Conservation (phyloP, 2,888 invertebrate genomes). For the Bursaphelenchus okinawaensis region DNA sequence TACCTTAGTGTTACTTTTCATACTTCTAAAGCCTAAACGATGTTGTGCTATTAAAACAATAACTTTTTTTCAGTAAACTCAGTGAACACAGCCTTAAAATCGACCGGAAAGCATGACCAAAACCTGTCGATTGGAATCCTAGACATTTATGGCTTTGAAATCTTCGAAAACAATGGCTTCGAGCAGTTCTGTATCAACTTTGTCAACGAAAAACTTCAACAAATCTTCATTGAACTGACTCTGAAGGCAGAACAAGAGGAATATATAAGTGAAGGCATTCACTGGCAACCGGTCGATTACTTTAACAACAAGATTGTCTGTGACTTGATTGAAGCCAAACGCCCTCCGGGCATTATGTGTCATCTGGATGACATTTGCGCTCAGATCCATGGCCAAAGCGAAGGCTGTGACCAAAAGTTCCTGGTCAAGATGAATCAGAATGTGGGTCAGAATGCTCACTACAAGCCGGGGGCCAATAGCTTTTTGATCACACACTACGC, state of each 20-base stretch:
- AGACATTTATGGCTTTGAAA: slow-evolving; percentile 71
- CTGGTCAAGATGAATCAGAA: slow-evolving; percentile 63
- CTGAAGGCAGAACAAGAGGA: slow-evolving; percentile 70
- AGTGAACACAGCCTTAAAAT: slow-evolving; percentile 67
- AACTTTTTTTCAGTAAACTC: slow-evolving; percentile 61
- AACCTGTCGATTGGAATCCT: slow-evolving; percentile 65
- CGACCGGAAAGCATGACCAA: slow-evolving; percentile 16
- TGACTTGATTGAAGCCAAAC: slow-evolving; percentile 67
- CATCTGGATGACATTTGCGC: slow-evolving; percentile 70
- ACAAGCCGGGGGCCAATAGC: slow-evolving; percentile 63
- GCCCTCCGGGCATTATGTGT: slow-evolving; percentile 62
- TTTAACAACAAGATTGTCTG: slow-evolving; percentile 71
- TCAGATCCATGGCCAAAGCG: slow-evolving; percentile 68
- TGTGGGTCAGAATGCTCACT: slow-evolving; percentile 65
- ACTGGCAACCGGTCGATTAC: slow-evolving; percentile 69
- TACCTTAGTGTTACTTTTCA: not conserved
- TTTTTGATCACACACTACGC: slow-evolving; percentile 69
- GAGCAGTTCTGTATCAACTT: slow-evolving; percentile 71
- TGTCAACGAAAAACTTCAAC: slow-evolving; percentile 70
- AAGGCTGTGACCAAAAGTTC: slow-evolving; percentile 64
- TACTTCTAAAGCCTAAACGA: not conserved
- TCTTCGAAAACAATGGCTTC: slow-evolving; percentile 69
- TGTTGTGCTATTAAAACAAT: not conserved
- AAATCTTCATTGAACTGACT: slow-evolving; percentile 70
- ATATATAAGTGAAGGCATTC: slow-evolving; percentile 68